Conservation (phyloP, 1,140 invertebrate species). For the Drosophila lacertosa region DNA sequence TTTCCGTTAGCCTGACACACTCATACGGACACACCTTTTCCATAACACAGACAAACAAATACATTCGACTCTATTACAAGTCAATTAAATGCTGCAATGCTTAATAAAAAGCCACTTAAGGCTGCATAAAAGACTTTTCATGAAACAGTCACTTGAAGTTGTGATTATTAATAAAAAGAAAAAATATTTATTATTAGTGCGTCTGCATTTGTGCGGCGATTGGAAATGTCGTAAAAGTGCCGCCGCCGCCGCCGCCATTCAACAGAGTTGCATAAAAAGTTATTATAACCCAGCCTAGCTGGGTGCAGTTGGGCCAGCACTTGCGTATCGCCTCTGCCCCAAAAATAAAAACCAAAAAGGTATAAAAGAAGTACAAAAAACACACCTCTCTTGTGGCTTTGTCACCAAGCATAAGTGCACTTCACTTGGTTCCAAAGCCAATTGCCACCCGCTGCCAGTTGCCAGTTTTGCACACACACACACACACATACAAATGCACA, state of each 20-base stretch:
- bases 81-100: constrained; percentile 77
- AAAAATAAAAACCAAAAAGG: constrained; percentile 14
- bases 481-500: constrained; percentile 44
- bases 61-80: constrained; percentile 74
- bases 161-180: constrained; percentile 57
- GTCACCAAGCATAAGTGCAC: constrained; percentile 64
- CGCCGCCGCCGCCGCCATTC: constrained; percentile 27
- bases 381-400: constrained; percentile 51
- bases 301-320: constrained; percentile 61
- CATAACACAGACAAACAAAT: constrained; percentile 22
- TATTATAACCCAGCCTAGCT: constrained; percentile 27
- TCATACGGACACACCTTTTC: constrained; percentile 57
- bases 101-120: constrained; percentile 77
- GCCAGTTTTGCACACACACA: not conserved
- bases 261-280: constrained; percentile 45
- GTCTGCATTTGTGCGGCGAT: constrained; percentile 52
- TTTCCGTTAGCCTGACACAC: constrained; percentile 75
- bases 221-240: constrained; percentile 68
- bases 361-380: constrained; percentile 14
- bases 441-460: constrained; percentile 4
- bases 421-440: constrained; percentile 46
- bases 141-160: constrained; percentile 52
- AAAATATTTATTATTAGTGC: constrained; percentile 62
- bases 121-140: constrained; percentile 56
- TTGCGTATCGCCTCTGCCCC: constrained; percentile 17